Percentiles rank a stretch among this genome's conserved stretches.
Evolutionary conservation across 2,113 vertebrate species (phyloP).

Genomic region (Cyrtonyx montezumae): DNA sequence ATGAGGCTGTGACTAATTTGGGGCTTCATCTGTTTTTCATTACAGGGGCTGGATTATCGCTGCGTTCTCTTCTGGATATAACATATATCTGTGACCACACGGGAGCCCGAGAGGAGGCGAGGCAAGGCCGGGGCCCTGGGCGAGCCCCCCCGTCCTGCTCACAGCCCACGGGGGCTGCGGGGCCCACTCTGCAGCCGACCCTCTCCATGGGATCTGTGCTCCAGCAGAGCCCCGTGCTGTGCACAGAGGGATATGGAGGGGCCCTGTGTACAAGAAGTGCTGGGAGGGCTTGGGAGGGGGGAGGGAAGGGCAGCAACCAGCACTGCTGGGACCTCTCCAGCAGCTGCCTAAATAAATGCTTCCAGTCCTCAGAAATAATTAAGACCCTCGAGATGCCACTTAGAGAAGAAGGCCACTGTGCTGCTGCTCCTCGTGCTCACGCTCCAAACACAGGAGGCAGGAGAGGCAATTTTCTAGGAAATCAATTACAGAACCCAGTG

Average conservation of each 20-base stretch:
- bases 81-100: fast-evolving
- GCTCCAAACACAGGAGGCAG: slow-evolving; percentile 3
- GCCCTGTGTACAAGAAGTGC: background rate
- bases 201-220: background rate
- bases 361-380: slow-evolving; percentile 48
- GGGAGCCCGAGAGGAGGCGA: background rate
- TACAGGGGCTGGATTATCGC: background rate
- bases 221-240: fast-evolving
- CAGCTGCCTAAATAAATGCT: slow-evolving; percentile 15
- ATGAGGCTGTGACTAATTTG: slow-evolving; percentile 22
- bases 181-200: background rate
- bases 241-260: background rate
- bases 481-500: slow-evolving; percentile 20
- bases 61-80: background rate
- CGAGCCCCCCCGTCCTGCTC: fast-evolving
- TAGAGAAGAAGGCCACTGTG: slow-evolving; percentile 14
- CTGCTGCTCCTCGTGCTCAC: background rate
- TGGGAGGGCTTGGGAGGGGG: background rate
- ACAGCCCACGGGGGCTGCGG: background rate
- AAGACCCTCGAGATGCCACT: slow-evolving; percentile 9
- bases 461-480: slow-evolving; percentile 57
- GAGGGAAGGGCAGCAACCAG: background rate
- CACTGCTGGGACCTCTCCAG: background rate
- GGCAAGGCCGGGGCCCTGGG: background rate
- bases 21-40: slow-evolving; percentile 26